Percentiles rank a stretch among this genome's conserved stretches.
Conservation (phyloP, 2,797 vertebrate species). For the Peromyscus eremicus region DNA sequence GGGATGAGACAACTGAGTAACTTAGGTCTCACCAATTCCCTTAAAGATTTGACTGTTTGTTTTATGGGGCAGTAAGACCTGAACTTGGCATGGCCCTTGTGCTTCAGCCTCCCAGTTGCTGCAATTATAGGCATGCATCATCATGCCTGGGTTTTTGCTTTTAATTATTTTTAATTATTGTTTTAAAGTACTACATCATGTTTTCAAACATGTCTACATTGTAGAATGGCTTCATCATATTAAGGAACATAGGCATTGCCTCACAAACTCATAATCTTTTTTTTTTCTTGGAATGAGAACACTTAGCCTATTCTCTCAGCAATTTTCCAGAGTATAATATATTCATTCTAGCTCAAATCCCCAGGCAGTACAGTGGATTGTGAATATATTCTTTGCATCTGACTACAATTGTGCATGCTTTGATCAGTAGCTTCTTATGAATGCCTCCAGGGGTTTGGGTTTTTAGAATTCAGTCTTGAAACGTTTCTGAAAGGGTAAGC, state of each 20-base stretch:
- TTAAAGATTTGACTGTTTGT: background rate
- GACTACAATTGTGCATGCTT: background rate
- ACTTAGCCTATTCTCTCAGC: background rate
- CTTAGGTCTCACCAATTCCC: background rate
- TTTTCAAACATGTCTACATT: conserved; percentile 35
- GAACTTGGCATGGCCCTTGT: background rate
- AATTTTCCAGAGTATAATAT: background rate
- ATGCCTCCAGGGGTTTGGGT: background rate
- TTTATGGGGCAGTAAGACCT: background rate
- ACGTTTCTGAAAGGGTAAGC: background rate
- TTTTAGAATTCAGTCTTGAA: background rate
- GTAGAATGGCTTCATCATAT: background rate
- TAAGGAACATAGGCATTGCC: background rate
- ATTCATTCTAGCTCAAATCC: background rate
- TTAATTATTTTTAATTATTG: background rate
- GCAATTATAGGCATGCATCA: background rate
- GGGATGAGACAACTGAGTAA: background rate
- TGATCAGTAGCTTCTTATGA: background rate
- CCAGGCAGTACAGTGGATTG: background rate
- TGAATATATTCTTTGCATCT: background rate
- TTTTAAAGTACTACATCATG: background rate
- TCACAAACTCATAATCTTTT: background rate
- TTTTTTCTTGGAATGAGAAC: background rate
- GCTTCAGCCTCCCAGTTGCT: background rate
- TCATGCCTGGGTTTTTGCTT: background rate